A percentile compares a stretch with the other conserved stretches of the same genome.
Evolutionary conservation across 2,888 invertebrate species (phyloP).

Genomic region (Carpatolechia fugitivella): DNA sequence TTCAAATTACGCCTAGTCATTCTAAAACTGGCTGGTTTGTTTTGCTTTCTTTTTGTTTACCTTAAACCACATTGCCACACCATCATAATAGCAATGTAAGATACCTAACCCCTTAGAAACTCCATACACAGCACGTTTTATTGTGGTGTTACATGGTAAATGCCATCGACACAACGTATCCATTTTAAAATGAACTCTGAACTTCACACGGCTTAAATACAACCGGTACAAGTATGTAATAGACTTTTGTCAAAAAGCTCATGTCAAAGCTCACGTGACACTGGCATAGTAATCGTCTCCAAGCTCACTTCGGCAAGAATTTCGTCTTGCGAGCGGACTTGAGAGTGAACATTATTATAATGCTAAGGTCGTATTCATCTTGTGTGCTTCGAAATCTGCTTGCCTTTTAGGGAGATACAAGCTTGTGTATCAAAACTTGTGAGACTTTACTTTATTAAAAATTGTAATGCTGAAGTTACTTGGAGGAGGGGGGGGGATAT

Average conservation of each 20-base stretch:
- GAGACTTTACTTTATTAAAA: too few relatives aligned
- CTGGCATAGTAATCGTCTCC: background rate
- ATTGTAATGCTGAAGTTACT: too few relatives aligned
- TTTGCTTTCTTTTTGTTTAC: too few relatives aligned
- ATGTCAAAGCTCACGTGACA: background rate
- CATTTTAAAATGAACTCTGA: background rate
- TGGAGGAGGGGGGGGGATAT: too few relatives aligned
- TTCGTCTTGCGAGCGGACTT: conserved; percentile 9
- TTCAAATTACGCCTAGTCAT: too few relatives aligned
- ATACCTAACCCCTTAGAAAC: background rate
- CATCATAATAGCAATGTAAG: too few relatives aligned
- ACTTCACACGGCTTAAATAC: background rate
- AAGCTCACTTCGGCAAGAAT: background rate
- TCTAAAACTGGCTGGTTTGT: too few relatives aligned
- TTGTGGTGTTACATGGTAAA: conserved; percentile 14
- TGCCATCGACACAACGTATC: conserved; percentile 5
- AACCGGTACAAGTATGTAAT: background rate
- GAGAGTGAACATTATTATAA: conserved; percentile 12
- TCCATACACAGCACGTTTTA: background rate
- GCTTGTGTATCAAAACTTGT: background rate
- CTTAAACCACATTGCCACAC: too few relatives aligned
- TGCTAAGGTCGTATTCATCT: conserved; percentile 12
- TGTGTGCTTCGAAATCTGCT: background rate
- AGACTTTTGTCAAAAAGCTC: too few relatives aligned
- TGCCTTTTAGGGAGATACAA: background rate